A percentile compares a stretch with the other conserved stretches of the same genome.
Evolutionary conservation across 1,140 invertebrate species (phyloP).

Genomic region (Bombus consobrinus): DNA sequence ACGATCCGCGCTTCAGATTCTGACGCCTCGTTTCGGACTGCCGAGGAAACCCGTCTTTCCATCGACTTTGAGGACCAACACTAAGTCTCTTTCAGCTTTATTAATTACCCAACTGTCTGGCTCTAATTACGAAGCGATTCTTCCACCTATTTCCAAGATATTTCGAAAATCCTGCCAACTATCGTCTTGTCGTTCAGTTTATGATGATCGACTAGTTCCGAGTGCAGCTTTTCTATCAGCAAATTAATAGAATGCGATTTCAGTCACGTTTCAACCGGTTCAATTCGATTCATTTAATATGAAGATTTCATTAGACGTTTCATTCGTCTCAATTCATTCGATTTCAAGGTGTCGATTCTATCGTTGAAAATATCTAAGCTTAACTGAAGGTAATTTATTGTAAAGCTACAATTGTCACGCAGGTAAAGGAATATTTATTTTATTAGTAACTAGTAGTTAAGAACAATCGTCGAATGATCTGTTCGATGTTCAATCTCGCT

Average conservation of each 20-base stretch:
- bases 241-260: not conserved
- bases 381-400: no score
- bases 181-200: not conserved
- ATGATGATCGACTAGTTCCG: not conserved
- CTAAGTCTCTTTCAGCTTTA: not conserved
- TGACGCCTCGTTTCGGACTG: slow-evolving; percentile 26
- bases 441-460: no score
- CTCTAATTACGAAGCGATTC: not conserved
- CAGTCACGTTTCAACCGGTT: not conserved
- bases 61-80: not conserved
- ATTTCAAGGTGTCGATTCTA: no score
- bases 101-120: not conserved
- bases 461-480: no score
- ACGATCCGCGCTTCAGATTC: slow-evolving; percentile 41
- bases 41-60: slow-evolving; percentile 3
- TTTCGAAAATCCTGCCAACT: not conserved
- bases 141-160: not conserved
- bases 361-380: no score
- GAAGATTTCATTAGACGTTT: no score
- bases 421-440: no score
- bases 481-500: no score
- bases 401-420: no score
- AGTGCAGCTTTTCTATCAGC: not conserved
- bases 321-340: no score
- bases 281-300: not conserved